Conservation (phyloP, 1,140 invertebrate species). For the Latrodectus geometricus region DNA sequence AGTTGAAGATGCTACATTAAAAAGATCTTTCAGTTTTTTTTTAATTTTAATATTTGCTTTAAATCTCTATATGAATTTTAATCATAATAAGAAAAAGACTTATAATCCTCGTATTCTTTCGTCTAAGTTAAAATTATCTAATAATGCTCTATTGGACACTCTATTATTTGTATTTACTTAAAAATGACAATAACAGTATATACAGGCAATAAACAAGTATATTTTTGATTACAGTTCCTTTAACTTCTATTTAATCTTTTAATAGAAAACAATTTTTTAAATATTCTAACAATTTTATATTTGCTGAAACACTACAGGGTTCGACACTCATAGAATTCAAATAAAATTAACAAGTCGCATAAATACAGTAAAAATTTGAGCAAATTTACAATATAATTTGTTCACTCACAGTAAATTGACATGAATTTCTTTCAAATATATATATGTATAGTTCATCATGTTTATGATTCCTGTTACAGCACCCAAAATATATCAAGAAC, state of each 20-base stretch:
- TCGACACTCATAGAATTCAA: constrained; percentile 31
- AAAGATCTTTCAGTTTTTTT: too few relatives aligned
- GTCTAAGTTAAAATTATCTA: not conserved
- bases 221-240: not conserved
- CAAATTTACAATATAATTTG: not conserved
- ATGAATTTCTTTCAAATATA: not conserved
- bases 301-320: not conserved
- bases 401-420: too few relatives aligned
- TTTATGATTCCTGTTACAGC: constrained; percentile 42
- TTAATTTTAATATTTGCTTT: too few relatives aligned
- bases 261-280: too few relatives aligned
- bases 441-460: not conserved
- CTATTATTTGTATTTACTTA: not conserved
- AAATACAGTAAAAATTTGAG: constrained; percentile 24
- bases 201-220: not conserved
- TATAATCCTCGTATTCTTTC: too few relatives aligned
- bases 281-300: too few relatives aligned
- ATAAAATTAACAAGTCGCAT: constrained; percentile 25
- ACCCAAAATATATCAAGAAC: constrained; percentile 37
- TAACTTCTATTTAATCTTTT: not conserved
- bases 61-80: too few relatives aligned
- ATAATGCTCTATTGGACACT: not conserved
- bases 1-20: too few relatives aligned
- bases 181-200: not conserved
- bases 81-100: too few relatives aligned